Conservation (phyloP, 1,140 invertebrate species). For the Zaprionus capensis region DNA sequence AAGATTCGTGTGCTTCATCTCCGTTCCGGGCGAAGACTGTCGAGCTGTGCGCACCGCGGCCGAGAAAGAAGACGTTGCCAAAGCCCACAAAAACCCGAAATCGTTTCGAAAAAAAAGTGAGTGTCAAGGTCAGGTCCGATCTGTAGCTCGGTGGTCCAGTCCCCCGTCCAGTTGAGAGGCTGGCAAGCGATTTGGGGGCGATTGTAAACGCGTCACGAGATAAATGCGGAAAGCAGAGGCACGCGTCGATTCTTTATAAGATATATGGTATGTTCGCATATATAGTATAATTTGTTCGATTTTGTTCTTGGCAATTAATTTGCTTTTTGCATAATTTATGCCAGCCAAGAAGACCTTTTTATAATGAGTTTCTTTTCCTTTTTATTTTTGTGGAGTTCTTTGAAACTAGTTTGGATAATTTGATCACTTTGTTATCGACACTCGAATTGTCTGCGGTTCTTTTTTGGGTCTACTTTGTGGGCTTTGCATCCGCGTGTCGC, state of each 20-base stretch:
- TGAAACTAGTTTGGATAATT: slow-evolving; percentile 63
- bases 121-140: slow-evolving; percentile 78
- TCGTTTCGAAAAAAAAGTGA: slow-evolving; percentile 77
- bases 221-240: slow-evolving; percentile 62
- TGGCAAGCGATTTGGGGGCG: slow-evolving; percentile 29
- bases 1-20: slow-evolving; percentile 60
- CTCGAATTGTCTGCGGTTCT: slow-evolving; percentile 46
- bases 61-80: slow-evolving; percentile 81
- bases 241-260: slow-evolving; percentile 56
- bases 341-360: slow-evolving; percentile 37
- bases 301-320: slow-evolving; percentile 35
- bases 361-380: slow-evolving; percentile 22
- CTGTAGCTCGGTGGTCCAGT: slow-evolving; percentile 53
- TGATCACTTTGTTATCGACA: slow-evolving; percentile 54
- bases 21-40: slow-evolving; percentile 75
- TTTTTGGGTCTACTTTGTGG: slow-evolving; percentile 41
- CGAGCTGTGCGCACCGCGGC: slow-evolving; percentile 52
- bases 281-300: slow-evolving; percentile 19
- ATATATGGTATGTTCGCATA: neutral
- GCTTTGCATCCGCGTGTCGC: slow-evolving; percentile 74
- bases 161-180: slow-evolving; percentile 30
- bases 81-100: slow-evolving; percentile 49
- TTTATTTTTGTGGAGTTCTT: neutral
- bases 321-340: slow-evolving; percentile 74
- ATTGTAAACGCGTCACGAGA: slow-evolving; percentile 66